phyloP scores from a whole-genome alignment of 2,888 invertebrate species.

The Melanchra persicariae region DNA sequence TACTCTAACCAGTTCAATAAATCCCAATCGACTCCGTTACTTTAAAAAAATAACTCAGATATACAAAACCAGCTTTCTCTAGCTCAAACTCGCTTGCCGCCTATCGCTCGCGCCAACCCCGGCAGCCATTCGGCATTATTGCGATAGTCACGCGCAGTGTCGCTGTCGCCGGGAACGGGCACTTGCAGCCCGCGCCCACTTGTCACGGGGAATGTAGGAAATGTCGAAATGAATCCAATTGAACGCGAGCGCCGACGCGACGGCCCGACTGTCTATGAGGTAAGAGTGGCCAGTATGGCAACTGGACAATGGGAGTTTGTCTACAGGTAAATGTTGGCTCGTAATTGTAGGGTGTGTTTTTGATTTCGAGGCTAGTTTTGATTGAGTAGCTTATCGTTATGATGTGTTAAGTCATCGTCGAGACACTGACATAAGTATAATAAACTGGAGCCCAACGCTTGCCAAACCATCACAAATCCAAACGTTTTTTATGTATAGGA shows the following conservation, averaged over 20 bases:
- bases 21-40: neutral
- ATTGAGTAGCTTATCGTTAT: too few species aligned
- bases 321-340: conserved; percentile 28
- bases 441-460: too few species aligned
- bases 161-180: conserved; percentile 70
- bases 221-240: conserved; percentile 64
- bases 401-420: too few species aligned
- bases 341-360: conserved; percentile 8
- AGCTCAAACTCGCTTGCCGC: neutral
- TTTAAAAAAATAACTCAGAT: neutral
- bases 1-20: neutral
- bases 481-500: too few species aligned
- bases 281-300: conserved; percentile 33
- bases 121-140: conserved; percentile 59
- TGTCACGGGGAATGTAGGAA: conserved; percentile 71
- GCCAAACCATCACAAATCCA: too few species aligned
- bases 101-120: conserved; percentile 7
- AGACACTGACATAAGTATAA: too few species aligned
- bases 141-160: conserved; percentile 78
- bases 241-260: conserved; percentile 29
- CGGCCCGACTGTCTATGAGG: conserved; percentile 35
- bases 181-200: conserved; percentile 77
- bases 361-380: too few species aligned
- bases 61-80: neutral
- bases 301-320: conserved; percentile 52